Base-by-base conservation (phyloP, 2,113 vertebrate species). In the Syngnathus floridae region DNA sequence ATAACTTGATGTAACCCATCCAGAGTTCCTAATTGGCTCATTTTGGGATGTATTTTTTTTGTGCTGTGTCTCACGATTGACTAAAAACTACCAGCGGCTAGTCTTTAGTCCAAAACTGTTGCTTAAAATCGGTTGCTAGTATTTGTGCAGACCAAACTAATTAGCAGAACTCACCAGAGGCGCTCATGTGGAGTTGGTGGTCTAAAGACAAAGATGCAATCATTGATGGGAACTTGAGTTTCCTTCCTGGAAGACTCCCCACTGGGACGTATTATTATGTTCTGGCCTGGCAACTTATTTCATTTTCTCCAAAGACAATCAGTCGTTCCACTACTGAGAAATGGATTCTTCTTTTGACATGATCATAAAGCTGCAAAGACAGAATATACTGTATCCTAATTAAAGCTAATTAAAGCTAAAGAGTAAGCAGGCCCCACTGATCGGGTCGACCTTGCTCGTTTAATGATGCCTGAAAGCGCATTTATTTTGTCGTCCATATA, bases 401-500 rank as follows among this genome's bases (percentile, higher is more conserved):
- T 17, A 19, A 19, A 48, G 46, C 17, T 48, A 5, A 48, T 48
- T 5, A 48, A 4, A 19, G 26, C 26, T 31, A 31, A 31, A 31
- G 26, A 31, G 26, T 31, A 31, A 31, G 26, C 26, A 31, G 26
- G 26, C 26, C 26, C 9, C n/a, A n/a, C 17, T 58, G 17, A 59
- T 59, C 19, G 35, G 36, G 62, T 43, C 63, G 35, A n/a, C 41
- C 4, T 58, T 26, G 51, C 35, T 36, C 2, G n/a, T 48, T 65
- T 36, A 13, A 11, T 45, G 36, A 57, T 48, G 19, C 48, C 51
- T 52, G 51, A 22, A 31, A 31, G 26, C 26, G 26, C 26, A 31
- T 31, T 31, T 31, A 31, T 31, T 31, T 31, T 31, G 26, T 31
- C 26, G 26, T 68, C 76, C 52, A 58, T 76, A 80, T 54, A 58